Conservation (phyloP, 2,888 invertebrate genomes). For the Arrhopalites spinosus region DNA sequence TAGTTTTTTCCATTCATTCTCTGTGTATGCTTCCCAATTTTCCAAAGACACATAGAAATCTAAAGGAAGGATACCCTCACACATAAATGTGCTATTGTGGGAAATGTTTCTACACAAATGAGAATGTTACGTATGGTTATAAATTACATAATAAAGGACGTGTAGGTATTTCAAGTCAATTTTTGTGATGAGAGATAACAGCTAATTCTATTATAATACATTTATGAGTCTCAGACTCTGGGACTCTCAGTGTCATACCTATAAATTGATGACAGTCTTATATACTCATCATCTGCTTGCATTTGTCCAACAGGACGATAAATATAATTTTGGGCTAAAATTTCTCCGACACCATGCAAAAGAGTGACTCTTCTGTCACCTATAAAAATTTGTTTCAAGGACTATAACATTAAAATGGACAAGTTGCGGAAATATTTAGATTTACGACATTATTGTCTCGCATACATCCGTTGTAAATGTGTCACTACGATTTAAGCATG, state of each 20-base stretch:
- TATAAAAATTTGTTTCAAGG: no score
- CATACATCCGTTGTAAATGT: no score
- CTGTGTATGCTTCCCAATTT: conserved; percentile 56
- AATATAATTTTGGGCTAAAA: conserved; percentile 50
- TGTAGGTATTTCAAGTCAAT: neutral
- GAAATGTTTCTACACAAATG: neutral
- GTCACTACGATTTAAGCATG: no score
- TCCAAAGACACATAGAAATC: conserved; percentile 55
- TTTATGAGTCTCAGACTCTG: no score
- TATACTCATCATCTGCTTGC: conserved; percentile 41
- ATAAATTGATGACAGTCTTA: conserved; percentile 37
- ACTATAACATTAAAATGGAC: no score
- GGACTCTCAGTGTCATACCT: neutral
- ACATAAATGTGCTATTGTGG: conserved; percentile 42
- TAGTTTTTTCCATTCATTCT: conserved; percentile 44
- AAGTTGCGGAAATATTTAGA: no score
- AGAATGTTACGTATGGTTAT: neutral
- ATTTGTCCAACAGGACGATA: conserved; percentile 40
- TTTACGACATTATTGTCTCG: no score
- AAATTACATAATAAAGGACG: no score
- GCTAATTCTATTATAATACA: no score
- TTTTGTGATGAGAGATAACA: no score
- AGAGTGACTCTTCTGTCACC: conserved; percentile 47
- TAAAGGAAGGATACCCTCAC: conserved; percentile 51
- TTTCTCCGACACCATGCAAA: conserved; percentile 47